phyloP scores from a whole-genome alignment of 2,113 vertebrate species.

The Chauna torquata region DNA sequence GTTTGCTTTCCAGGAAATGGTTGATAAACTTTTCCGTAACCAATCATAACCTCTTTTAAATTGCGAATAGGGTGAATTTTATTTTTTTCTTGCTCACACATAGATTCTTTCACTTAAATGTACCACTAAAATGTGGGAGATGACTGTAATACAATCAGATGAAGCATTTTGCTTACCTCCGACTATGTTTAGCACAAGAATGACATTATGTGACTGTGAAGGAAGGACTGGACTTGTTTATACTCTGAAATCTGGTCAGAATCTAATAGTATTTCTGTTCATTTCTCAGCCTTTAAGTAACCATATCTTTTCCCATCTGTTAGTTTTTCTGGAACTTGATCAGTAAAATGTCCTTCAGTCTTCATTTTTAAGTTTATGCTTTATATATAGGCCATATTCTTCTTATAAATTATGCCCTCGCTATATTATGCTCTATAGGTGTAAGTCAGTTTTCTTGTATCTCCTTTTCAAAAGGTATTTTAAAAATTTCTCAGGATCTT shows the following conservation, averaged over 20 bases:
- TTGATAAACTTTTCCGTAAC: not conserved
- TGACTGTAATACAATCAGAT: not conserved
- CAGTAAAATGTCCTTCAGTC: not conserved
- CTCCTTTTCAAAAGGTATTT: not conserved
- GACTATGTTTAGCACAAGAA: not conserved
- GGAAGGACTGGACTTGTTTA: not conserved
- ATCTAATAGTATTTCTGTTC: not conserved
- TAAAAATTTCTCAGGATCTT: not conserved
- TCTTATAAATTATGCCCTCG: not conserved
- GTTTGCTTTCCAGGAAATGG: not conserved
- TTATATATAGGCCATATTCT: not conserved
- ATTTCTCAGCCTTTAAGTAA: conserved; percentile 22
- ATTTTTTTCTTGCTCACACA: not conserved
- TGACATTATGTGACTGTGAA: not conserved
- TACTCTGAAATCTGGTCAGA: not conserved
- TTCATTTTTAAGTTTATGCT: not conserved
- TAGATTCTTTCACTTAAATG: not conserved
- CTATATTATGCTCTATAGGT: not conserved
- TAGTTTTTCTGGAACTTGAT: not conserved
- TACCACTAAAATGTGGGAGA: not conserved
- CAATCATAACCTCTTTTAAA: not conserved
- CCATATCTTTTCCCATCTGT: not conserved
- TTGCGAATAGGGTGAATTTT: not conserved
- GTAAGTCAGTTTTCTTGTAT: not conserved
- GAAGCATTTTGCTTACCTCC: not conserved